phyloP scores from a whole-genome alignment of 2,888 invertebrate species.

The Tenthredo amoena region DNA sequence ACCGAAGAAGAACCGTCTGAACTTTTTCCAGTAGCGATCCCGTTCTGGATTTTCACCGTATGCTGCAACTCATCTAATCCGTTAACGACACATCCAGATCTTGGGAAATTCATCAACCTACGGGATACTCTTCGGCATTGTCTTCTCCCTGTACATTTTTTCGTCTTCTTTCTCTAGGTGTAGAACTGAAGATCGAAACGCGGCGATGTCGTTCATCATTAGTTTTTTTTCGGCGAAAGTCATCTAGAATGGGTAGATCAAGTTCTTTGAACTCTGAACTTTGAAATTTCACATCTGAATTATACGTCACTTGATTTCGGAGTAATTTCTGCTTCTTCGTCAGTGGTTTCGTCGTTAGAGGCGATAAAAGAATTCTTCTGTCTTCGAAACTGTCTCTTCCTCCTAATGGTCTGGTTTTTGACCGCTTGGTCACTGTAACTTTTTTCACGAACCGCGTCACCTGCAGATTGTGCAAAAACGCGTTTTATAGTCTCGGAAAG shows the following conservation, averaged over 20 bases:
- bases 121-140: not conserved
- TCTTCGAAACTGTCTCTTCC: not conserved
- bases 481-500: not conserved
- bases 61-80: slow-evolving; percentile 21
- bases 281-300: not conserved
- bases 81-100: not conserved
- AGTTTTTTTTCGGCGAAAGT: not conserved
- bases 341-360: not conserved
- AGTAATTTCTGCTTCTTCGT: not conserved
- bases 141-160: not conserved
- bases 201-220: not conserved
- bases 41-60: not conserved
- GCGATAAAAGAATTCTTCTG: not conserved
- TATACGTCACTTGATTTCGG: slow-evolving; percentile 4
- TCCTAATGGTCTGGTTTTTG: not conserved
- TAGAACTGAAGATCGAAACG: slow-evolving; percentile 8
- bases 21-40: not conserved
- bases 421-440: not conserved
- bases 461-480: not conserved
- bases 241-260: not conserved
- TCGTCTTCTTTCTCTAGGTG: slow-evolving; percentile 35
- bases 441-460: not conserved
- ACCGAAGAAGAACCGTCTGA: not conserved
- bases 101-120: slow-evolving; percentile 11
- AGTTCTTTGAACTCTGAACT: not conserved